Evolutionary conservation across 2,113 vertebrate genomes (phyloP), one percentile per base, ranked within the genome.

Genomic region (Rhynchopsitta pachyrhyncha): DNA sequence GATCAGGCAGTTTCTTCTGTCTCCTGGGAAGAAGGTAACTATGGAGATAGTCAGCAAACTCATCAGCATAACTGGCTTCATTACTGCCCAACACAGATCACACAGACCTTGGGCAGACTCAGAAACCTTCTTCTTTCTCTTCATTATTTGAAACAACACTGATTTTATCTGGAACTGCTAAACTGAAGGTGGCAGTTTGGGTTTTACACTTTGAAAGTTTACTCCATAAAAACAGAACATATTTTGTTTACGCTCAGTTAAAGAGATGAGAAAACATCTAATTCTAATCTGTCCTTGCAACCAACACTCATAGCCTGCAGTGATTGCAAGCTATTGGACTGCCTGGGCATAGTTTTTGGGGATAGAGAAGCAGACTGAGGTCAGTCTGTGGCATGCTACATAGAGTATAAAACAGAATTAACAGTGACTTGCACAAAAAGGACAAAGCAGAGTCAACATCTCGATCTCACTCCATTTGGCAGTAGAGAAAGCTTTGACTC

Each of bases 11-110:
- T 24, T 92, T 49, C 82, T 47, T 37, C 46, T n/a, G 10, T 25
- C 62, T 55, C 71, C 10, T 67, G 83, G 76, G 79, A 33, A 69
- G 31, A 60, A 73, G 74, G 74, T n/a, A 77, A 70, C 23, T 46
- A 76, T 69, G 88, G 82, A 93, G 70, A 93, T 68, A 62, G 73
- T 31, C 68, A 39, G 90, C 60, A 71, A 70, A 87, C 63, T 55
- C 82, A 78, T 29, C 75, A 82, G 79, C 67, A 42, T 57, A 57
- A 78, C 31, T 17, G 52, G n/a, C 52, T 52, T 79, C 79, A 71
- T 59, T 69, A 70, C 23, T 35, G 60, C n/a, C 52, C 42, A n/a
- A 47, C 6, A 20, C 20, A 62, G 33, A 59, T 55, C 81, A 39
- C 1, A 0, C 63, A 88, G 39, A 49, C 29, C 50, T 27, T 46